Evolutionary conservation across 2,113 vertebrate genomes (phyloP).

Genomic region (Hypanus sabinus): DNA sequence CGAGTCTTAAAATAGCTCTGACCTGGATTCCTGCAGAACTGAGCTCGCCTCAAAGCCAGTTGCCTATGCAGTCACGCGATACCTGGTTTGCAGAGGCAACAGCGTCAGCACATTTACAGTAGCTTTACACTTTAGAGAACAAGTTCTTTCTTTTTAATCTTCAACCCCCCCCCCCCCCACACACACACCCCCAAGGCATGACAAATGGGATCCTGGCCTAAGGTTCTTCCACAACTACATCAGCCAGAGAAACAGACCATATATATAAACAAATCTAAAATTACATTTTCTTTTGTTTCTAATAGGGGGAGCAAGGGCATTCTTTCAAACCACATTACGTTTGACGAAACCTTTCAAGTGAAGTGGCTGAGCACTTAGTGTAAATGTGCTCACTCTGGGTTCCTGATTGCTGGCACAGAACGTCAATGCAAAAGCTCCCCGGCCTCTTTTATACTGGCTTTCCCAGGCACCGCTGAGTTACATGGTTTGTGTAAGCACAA

Average conservation of each 20-base stretch:
- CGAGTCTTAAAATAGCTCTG: neutral
- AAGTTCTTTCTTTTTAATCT: neutral
- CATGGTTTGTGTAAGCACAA: neutral
- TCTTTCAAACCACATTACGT: neutral
- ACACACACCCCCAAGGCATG: neutral
- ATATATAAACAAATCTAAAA: constrained; percentile 31
- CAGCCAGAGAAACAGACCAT: neutral
- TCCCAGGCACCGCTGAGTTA: neutral
- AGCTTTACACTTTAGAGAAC: neutral
- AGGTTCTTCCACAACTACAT: neutral
- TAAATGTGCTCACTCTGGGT: neutral
- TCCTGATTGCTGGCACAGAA: neutral
- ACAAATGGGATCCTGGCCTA: neutral
- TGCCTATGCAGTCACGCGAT: neutral
- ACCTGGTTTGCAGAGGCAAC: neutral
- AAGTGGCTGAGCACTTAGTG: neutral
- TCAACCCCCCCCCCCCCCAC: too few species aligned
- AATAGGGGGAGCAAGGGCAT: neutral
- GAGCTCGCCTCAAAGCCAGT: neutral
- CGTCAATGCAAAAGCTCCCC: neutral
- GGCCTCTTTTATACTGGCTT: neutral
- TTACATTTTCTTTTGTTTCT: constrained; percentile 3
- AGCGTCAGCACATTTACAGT: neutral
- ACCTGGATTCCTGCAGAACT: neutral
- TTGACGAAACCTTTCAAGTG: neutral